Evolutionary conservation across 2,888 invertebrate genomes (phyloP), one percentile per base, ranked within the genome.

Genomic region (Hemicrepidius hirtus): DNA sequence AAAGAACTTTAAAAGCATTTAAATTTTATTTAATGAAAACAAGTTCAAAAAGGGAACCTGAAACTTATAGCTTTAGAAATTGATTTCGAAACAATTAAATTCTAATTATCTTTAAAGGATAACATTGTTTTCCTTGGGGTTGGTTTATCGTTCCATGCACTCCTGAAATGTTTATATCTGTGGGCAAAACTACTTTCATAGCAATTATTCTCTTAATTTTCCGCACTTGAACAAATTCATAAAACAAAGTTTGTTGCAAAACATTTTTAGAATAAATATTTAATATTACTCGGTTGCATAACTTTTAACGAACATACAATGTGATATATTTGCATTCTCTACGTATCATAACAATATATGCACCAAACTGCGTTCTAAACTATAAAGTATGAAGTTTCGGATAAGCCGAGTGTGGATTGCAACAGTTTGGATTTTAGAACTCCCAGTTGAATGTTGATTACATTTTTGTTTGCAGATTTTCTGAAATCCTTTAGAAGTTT

Each of bases 331-430:
- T 57, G 18, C 55, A 57, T 57, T 3, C 16, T 18, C 6, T 57
- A 55, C 35, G 24, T 35, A 57, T 55, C 55, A n/a, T n/a, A n/a
- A n/a, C n/a, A n/a, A 13, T 50, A 10, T 10, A 57, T 7, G 5
- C 55, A 13, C 16, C 32, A 20, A 57, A 57, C 20, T 37, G 55
- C 55, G 24, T 37, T 35, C 3, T 57, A 35, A 57, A 57, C 55
- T 57, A 16, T 35, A 57, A 57, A 57, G 55, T 35, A 55, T 35
- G 55, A 55, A 55, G 55, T 57, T 57, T 57, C 9, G 4, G 12
- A 37, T 37, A 57, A 57, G 35, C 55, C 18, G 24, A 37, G 24
- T 57, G 55, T 12, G 24, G 55, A 57, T 13, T 37, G 55, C 35
- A 37, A 37, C 18, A 57, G 53, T 35, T 57, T 10, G 55, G 16